Base-by-base conservation (phyloP, 2,797 vertebrate species). In the Philypnodon macrostomus region DNA sequence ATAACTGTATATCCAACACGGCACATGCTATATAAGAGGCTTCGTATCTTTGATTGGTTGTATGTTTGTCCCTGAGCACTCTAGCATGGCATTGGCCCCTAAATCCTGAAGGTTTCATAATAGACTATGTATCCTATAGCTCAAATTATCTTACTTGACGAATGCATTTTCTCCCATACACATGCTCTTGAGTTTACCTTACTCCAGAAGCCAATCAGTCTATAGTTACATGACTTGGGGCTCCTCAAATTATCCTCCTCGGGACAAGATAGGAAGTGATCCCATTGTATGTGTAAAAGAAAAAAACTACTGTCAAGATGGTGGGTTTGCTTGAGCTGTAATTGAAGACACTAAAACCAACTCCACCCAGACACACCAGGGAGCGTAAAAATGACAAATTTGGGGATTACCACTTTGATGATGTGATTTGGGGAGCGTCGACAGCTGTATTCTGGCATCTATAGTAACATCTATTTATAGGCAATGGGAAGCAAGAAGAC, bases 401-500 rank as follows among this genome's bases (percentile, higher is more conserved):
- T 30, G n/a, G 52, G 64, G 48, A 75, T 63, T 68, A 47, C 34
- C 30, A 44, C 50, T 56, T 41, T 63, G 54, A 57, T 62, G 47
- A 58, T 57, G 53, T 58, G 38, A 79, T 60, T 51, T 58, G 58
- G 38, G 51, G 31, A 48, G 26, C 8, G 2, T 8, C 7, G 33
- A 53, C 56, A 52, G 59, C 33, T 71, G 62, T 56, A 48, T 53
- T 52, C 53, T 18, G 2, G 8, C 34, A 23, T 67, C 57, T 56
- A 48, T 53, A 49, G 51, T 18, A 2, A 7, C 34, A 23, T 67
- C 57, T 73, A 75, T 79, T 73, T 68, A 73, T 68, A 68, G 58
- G 29, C 33, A 36, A 32, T 32, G 31, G 24, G 31, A 37, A 53
- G 51, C 19, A 13, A 30, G 31, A 52, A 56, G 19, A 47, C 26